phyloP scores from a whole-genome alignment of 1,140 invertebrate genomes.

The Polypedilum pembai region DNA sequence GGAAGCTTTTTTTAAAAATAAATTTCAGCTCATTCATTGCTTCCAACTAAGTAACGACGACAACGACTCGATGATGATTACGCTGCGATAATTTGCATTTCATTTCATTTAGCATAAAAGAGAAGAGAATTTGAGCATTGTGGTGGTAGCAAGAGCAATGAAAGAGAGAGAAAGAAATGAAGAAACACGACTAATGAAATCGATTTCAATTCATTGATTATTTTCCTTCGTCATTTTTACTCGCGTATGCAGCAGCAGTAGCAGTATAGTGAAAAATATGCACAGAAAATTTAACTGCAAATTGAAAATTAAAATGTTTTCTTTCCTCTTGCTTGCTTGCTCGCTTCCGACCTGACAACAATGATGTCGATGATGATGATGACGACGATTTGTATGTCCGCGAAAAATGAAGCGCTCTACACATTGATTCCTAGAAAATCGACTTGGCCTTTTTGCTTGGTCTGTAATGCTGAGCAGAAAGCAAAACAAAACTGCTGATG shows the following conservation, averaged over 20 bases:
- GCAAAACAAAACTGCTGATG: constrained; percentile 10
- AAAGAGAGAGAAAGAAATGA: neutral
- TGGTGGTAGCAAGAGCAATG: too few species aligned
- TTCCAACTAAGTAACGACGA: neutral
- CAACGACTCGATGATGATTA: neutral
- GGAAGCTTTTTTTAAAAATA: neutral
- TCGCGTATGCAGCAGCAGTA: too few species aligned
- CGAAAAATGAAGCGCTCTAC: neutral
- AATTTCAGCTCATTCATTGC: neutral
- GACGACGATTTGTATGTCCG: neutral
- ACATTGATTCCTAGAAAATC: constrained; percentile 18
- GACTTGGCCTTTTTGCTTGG: neutral
- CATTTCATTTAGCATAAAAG: neutral
- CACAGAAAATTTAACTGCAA: constrained; percentile 22
- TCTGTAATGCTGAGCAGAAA: neutral
- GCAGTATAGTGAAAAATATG: neutral
- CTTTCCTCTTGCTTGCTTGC: neutral
- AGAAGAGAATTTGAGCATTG: neutral
- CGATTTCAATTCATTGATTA: constrained; percentile 27
- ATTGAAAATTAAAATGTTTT: constrained; percentile 29
- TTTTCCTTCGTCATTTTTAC: constrained; percentile 1
- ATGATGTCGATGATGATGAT: too few species aligned
- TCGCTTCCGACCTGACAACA: too few species aligned
- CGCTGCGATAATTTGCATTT: constrained; percentile 5
- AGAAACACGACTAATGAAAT: constrained; percentile 22